Base-by-base conservation (phyloP, 2,797 vertebrate genomes). In the Periparus ater region DNA sequence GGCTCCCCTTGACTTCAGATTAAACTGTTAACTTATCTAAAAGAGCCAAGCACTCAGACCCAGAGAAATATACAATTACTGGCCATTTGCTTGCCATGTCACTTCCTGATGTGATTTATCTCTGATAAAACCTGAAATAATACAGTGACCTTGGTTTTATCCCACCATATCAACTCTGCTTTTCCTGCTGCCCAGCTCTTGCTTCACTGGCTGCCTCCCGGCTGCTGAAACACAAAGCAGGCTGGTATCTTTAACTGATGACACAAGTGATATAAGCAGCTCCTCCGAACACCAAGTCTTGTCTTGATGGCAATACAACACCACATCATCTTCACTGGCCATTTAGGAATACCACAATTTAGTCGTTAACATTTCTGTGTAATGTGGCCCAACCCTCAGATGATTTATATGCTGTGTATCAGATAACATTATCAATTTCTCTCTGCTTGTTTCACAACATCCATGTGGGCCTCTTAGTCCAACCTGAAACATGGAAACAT, bases 81-180 rank as follows among this genome's bases (percentile, higher is more conserved):
- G 55, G 60, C 21, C 19, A 60, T 53, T 50, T 88, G 63, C 67
- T 58, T 74, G 50, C 34, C 55, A 79, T 54, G 60, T 71, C 47
- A 77, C 11, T 23, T 83, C n/a, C 74, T 67, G 82, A 75, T 45
- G n/a, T n/a, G 62, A 75, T 75, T 85, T 40, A 72, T 62, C 68
- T 88, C 81, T 48, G 82, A 91, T 68, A 83, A 94, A 89, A 65
- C 51, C 73, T 18, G 14, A 91, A 73, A 86, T 40, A 80, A 85
- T 27, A 44, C n/a, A 51, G 40, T 23, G 73, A 47, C 95, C 76
- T 81, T 91, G 47, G 26, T 50, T 91, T 82, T 87, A 94, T 66
- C 23, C 47, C 45, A 50, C 20, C 32, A 8, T n/a, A 88, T 51
- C 80, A 85, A 19, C 30, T 60, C 29, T 23, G 13, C 42, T 77